Evolutionary conservation across 2,888 invertebrate genomes (phyloP).

Genomic region (Tholera decimalis): DNA sequence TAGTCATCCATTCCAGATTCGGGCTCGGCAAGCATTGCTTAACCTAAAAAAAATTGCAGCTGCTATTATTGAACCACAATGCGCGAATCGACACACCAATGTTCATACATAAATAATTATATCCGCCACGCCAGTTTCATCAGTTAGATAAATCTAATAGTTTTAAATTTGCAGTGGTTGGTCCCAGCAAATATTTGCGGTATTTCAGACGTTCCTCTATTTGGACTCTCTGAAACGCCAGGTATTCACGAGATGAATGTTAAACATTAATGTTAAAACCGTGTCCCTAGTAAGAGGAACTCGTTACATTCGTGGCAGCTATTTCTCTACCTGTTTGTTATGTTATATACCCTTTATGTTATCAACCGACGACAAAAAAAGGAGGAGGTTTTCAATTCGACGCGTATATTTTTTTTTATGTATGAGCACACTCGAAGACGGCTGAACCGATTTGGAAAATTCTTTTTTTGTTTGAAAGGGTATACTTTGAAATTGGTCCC

Average conservation of each 20-base stretch:
- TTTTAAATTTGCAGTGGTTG: constrained; percentile 28
- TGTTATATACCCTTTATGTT: constrained; percentile 1
- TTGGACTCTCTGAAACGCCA: constrained; percentile 28
- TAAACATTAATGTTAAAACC: constrained; percentile 61
- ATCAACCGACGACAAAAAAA: no score
- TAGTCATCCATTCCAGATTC: no score
- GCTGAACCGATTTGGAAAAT: no score
- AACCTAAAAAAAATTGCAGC: no score
- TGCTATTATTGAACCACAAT: no score
- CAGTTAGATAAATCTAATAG: constrained; percentile 14
- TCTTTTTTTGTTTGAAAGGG: no score
- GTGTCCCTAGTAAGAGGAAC: constrained; percentile 23
- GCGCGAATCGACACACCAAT: not conserved
- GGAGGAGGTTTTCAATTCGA: no score
- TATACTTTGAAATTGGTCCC: no score
- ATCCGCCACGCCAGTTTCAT: constrained; percentile 1
- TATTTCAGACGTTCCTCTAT: constrained; percentile 20
- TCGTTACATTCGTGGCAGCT: constrained; percentile 29
- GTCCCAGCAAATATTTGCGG: constrained; percentile 50
- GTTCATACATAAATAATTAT: not conserved
- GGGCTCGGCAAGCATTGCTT: no score
- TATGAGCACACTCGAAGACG: no score
- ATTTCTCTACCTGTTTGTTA: constrained; percentile 29
- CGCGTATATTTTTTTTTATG: no score
- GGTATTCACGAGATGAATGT: constrained; percentile 57